These are phyloP conservation scores for Hemithea aestivaria DNA, from an alignment of 2,888 invertebrate species.

Conservation along the genomic window DNA sequence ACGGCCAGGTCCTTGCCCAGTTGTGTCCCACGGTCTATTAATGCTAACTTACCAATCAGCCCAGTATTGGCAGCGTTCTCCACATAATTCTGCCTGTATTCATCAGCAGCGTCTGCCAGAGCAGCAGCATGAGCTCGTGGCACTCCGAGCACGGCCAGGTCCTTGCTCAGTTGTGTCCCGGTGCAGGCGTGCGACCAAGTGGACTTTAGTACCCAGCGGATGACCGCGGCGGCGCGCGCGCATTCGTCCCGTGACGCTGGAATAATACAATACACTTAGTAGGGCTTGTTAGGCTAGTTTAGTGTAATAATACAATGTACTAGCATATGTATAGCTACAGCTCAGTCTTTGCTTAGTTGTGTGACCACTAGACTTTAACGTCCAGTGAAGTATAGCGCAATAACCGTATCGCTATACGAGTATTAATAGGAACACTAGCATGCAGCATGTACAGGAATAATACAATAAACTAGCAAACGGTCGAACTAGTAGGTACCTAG, in stretches of 20 bases:
- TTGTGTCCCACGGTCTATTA: too few relatives aligned
- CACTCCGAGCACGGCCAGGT: constrained; percentile 63
- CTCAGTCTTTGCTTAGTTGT: too few relatives aligned
- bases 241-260: constrained; percentile 64
- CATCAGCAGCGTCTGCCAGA: constrained; percentile 54
- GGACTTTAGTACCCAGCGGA: constrained; percentile 63
- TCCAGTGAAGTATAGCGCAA: too few relatives aligned
- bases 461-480: too few relatives aligned
- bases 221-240: constrained; percentile 62
- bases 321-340: too few relatives aligned
- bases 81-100: constrained; percentile 40
- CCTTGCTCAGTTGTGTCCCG: constrained; percentile 52
- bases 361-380: too few relatives aligned
- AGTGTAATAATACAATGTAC: too few relatives aligned
- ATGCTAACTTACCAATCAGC: constrained; percentile 50
- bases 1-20: constrained; percentile 60
- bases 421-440: too few relatives aligned
- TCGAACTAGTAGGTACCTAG: too few relatives aligned
- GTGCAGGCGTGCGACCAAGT: constrained; percentile 52
- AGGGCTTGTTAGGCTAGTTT: too few relatives aligned
- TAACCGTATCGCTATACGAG: not conserved
- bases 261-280: not conserved
- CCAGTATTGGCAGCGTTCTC: constrained; percentile 40
- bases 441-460: too few relatives aligned
- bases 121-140: constrained; percentile 62